Conservation (phyloP, 2,113 vertebrate species). For the Amphiprion ocellaris region DNA sequence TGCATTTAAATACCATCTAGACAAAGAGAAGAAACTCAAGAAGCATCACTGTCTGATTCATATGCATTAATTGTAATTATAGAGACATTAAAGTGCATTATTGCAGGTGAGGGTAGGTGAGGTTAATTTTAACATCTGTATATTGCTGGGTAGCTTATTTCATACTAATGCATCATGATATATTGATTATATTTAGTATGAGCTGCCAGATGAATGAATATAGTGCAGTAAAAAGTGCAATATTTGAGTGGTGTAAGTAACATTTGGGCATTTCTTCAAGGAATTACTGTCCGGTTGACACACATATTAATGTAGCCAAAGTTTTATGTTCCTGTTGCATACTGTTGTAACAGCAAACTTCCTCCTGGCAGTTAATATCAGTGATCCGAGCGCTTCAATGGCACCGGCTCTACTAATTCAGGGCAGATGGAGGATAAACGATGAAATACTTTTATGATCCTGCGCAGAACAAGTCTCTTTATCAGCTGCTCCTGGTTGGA, state of each 20-base stretch:
- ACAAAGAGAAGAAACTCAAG: too few species aligned
- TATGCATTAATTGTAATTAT: too few species aligned
- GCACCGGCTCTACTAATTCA: constrained; percentile 16
- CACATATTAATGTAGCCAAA: neutral
- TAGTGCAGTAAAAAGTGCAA: neutral
- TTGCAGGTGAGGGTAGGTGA: neutral
- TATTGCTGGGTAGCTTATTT: neutral
- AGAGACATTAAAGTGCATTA: neutral
- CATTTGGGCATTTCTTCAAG: neutral
- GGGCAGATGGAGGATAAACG: constrained; percentile 48
- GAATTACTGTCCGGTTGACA: neutral
- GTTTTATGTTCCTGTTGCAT: neutral
- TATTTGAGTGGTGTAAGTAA: neutral
- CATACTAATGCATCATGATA: neutral
- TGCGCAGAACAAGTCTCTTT: constrained; percentile 49
- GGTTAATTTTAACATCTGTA: neutral
- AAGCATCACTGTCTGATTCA: too few species aligned
- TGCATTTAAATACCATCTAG: neutral
- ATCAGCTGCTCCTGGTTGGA: constrained; percentile 57
- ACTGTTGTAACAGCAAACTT: neutral
- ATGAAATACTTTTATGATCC: constrained; percentile 52
- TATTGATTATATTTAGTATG: neutral
- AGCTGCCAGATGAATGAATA: neutral
- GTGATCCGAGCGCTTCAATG: neutral
- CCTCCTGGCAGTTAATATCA: neutral